Base-by-base conservation (phyloP, 2,113 vertebrate species). In the Hippopotamus amphibius region DNA sequence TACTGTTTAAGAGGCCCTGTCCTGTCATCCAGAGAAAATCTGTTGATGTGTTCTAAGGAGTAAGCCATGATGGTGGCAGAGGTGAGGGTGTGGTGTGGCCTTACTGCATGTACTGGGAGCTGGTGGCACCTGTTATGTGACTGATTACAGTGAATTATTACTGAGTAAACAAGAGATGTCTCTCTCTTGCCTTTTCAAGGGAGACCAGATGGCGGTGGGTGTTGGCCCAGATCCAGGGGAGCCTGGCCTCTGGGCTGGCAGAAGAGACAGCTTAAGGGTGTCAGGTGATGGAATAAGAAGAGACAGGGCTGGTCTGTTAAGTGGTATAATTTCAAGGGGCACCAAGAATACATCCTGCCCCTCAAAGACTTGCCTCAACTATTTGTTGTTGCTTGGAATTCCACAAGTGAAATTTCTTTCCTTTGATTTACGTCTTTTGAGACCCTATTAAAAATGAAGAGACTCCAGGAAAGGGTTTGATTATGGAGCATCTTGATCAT, bases 111-210 rank as follows among this genome's bases (percentile, higher is more conserved):
- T 65, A 22, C 37, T 81, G 43, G 43, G 96, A 96, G 88, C 86
- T 93, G 92, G 92, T 89, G 82, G 91, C 88, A 97, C 96, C 96
- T 94, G 93, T 95, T 96, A 41, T 28, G n/a, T 92, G 93, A 97
- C 88, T 96, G 37, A 2, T 81, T 97, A 81, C 6, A 76, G 48
- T 97, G 93, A 95, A 87, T 95, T 92, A 86, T 88, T 85, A 88
- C n/a, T 95, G 66, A 96, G 85, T 97, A 96, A 97, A 96, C 63
- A 96, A 90, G 86, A 94, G 65, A 48, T 91, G 66, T 97, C 48
- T 93, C 90, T 96, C 72, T 88, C 65, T 95, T 93, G 63, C 57
- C 24, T 95, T 97, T 91, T 79, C 33, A 74, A 89, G 65, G 65
- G 55, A 96, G 92, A 92, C 82, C 94, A 96, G 88, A 94, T 97